Base-by-base conservation (phyloP, 64 coral and sea anemone genomes). In the Pachyseris speciosa region DNA sequence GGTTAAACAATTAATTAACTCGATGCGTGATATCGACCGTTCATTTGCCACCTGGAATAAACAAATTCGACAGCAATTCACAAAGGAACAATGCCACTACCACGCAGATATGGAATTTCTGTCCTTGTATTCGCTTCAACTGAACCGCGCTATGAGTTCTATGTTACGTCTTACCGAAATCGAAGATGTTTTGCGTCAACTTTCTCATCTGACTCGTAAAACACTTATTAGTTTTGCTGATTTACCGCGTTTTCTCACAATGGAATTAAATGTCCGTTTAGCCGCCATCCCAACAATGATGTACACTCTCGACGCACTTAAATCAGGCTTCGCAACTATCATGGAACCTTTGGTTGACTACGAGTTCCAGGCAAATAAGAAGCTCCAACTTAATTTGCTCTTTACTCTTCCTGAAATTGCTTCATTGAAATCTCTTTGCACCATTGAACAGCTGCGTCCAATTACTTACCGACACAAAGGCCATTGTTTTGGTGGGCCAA, bases 161-260 rank as follows among this genome's bases (percentile, higher is more conserved):
- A 31, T 89, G 7, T 33, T 71, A 43, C 55, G 73, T 0, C 39
- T 78, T 5, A 51, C 26, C 4, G 71, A 89, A 78, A 89, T 78
- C 0, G 72, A 89, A 50, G 37, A 89, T 42, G 66, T 48, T 33
- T 34, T 89, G 15, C 32, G 37, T 2, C 87, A 89, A 7, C 57
- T 89, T 13, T 76, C 50, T 20, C 87, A 89, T 28, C 38, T 89
- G 20, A 44, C 87, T 5, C 39, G 76, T 3, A 64, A 89, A 17
- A 33, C 3, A 1, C 2, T 78, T 2, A 31, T 87, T 12, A 59
- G 47, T 2, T 72, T 36, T 38, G 9, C 67, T 7, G 50, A 77
- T 20, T 43, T 77, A 32, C 72, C 71, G 28, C 50, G 52, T 0
- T 88, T 63, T 48, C 10, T 78, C 9, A 43, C 50, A 64, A 64